Conservation (phyloP, 2,113 vertebrate genomes). For the Coryphaenoides rupestris region DNA sequence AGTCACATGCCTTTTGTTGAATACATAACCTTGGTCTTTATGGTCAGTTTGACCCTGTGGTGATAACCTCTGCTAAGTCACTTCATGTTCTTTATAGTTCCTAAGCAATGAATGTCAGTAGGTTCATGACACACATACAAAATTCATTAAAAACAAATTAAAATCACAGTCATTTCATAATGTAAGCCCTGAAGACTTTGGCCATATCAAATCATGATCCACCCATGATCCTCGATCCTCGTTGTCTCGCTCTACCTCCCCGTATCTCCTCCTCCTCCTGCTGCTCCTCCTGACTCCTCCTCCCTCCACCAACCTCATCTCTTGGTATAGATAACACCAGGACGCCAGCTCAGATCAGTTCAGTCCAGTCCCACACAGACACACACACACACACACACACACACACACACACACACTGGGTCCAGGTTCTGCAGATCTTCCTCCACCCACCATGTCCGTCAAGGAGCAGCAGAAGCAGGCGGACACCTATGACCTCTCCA, state of each 20-base stretch:
- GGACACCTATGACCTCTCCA: conserved; percentile 3
- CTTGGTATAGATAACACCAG: not conserved
- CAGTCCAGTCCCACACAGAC: not conserved
- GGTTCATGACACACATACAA: no score
- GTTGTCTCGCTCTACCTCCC: not conserved
- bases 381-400: not conserved
- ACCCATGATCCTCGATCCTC: conserved; percentile 12
- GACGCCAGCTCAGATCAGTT: not conserved
- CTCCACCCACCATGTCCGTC: conserved; percentile 7
- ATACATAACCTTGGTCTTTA: not conserved
- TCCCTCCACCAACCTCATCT: not conserved
- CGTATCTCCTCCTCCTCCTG: not conserved
- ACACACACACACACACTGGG: no score
- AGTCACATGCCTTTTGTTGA: no score
- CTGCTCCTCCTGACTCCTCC: no score
- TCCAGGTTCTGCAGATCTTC: not conserved
- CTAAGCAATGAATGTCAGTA: not conserved
- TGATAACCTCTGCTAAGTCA: not conserved
- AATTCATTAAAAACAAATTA: no score
- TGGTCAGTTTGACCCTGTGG: not conserved
- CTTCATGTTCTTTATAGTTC: not conserved
- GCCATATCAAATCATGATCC: no score
- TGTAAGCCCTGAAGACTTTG: no score
- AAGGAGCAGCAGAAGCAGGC: conserved; percentile 27
- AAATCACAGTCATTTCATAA: no score